Evolutionary conservation across 1,140 invertebrate species (phyloP).

Genomic region (Diprion similis): DNA sequence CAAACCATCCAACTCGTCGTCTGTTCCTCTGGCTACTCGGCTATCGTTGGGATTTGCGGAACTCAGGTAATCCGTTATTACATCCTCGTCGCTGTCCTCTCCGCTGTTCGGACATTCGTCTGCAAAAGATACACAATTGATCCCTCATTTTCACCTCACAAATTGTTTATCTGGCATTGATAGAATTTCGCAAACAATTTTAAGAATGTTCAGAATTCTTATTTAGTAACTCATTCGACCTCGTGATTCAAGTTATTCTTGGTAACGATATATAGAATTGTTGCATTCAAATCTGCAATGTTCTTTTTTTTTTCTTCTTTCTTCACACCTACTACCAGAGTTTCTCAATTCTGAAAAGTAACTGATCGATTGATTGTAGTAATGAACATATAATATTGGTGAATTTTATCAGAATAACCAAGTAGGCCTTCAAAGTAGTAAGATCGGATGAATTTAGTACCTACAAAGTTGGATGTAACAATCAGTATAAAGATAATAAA

Average conservation of each 20-base stretch:
- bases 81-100: conserved; percentile 72
- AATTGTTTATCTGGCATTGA: background rate
- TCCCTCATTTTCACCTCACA: background rate
- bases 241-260: background rate
- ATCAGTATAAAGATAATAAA: too few relatives aligned
- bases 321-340: too few relatives aligned
- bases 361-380: too few relatives aligned
- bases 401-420: too few relatives aligned
- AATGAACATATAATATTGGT: too few relatives aligned
- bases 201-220: background rate
- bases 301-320: background rate
- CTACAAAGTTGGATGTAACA: too few relatives aligned
- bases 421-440: too few relatives aligned
- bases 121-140: conserved; percentile 38
- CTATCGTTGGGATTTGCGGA: conserved; percentile 50
- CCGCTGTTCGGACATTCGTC: conserved; percentile 68
- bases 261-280: background rate
- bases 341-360: too few relatives aligned
- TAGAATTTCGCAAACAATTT: background rate
- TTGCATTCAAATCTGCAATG: conserved; percentile 12
- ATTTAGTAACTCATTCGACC: background rate
- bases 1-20: conserved; percentile 45
- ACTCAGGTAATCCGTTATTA: conserved; percentile 69
- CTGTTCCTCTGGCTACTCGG: conserved; percentile 40
- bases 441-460: too few relatives aligned